A percentile compares a stretch with the other conserved stretches of the same genome.
Evolutionary conservation across 2,797 vertebrate genomes (phyloP).

Genomic region (Acanthopagrus latus): DNA sequence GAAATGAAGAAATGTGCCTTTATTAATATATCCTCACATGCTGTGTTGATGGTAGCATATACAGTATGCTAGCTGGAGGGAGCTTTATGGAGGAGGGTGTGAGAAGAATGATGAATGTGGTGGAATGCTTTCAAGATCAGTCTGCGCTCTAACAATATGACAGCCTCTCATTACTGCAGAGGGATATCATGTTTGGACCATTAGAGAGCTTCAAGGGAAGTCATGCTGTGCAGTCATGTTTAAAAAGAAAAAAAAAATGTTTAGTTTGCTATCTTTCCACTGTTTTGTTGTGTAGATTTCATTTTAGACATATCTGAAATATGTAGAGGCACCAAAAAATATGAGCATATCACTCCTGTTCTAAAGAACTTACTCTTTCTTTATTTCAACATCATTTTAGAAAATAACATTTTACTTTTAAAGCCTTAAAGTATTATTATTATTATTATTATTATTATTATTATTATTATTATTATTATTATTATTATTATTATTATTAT

Average conservation of each 20-base stretch:
- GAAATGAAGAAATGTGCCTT: conserved; percentile 41
- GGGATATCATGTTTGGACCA: conserved; percentile 42
- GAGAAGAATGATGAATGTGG: conserved; percentile 42
- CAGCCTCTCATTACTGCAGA: conserved; percentile 47
- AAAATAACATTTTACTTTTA: too few relatives aligned
- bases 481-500: too few relatives aligned
- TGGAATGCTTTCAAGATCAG: conserved; percentile 43
- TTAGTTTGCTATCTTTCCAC: not conserved
- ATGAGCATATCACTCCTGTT: too few relatives aligned
- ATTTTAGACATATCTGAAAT: not conserved
- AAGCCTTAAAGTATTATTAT: too few relatives aligned
- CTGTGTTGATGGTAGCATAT: conserved; percentile 20
- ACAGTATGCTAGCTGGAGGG: conserved; percentile 18
- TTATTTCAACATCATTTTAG: too few relatives aligned
- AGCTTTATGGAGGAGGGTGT: conserved; percentile 35
- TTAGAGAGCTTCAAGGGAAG: conserved; percentile 20
- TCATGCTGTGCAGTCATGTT: conserved; percentile 16
- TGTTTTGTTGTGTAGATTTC: conserved; percentile 3
- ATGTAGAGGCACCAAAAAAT: too few relatives aligned
- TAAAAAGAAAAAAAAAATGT: conserved; percentile 23
- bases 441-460: too few relatives aligned
- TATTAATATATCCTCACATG: conserved; percentile 12
- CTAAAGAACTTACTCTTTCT: too few relatives aligned
- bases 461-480: too few relatives aligned
- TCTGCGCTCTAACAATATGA: conserved; percentile 36